Conservation (phyloP, 2,797 vertebrate species). For the Falco berigora region DNA sequence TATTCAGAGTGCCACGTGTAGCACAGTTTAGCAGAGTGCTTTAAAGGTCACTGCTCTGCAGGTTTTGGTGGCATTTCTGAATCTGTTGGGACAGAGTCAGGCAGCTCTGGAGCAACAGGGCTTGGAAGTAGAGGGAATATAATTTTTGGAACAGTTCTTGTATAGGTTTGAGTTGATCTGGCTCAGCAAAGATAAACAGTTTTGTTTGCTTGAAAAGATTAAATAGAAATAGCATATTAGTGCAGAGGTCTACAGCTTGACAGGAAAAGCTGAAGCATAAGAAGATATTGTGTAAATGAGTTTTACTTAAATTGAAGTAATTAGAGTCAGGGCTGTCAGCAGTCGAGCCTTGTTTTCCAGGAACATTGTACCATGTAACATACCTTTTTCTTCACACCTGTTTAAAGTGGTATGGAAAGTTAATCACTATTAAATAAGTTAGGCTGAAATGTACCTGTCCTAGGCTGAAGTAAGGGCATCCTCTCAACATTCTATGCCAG, state of each 20-base stretch:
- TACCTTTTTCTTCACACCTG: not conserved
- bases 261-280: not conserved
- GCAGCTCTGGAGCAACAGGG: not conserved
- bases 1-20: not conserved
- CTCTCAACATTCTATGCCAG: not conserved
- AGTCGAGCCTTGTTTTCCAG: not conserved
- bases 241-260: not conserved
- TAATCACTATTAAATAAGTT: not conserved
- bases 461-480: not conserved
- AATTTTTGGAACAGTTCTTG: not conserved
- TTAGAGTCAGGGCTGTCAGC: not conserved
- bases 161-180: not conserved
- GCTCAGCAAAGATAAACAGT: not conserved
- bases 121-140: not conserved
- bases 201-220: not conserved
- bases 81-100: not conserved
- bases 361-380: not conserved
- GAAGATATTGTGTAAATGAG: not conserved
- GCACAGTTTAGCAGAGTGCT: not conserved
- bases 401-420: not conserved
- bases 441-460: not conserved
- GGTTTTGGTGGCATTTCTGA: slow-evolving; percentile 12
- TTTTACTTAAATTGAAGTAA: not conserved
- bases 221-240: not conserved
- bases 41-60: not conserved